Evolutionary conservation across 2,888 invertebrate genomes (phyloP), one percentile per base, ranked within the genome.

Genomic region (Heliconius cydno): DNA sequence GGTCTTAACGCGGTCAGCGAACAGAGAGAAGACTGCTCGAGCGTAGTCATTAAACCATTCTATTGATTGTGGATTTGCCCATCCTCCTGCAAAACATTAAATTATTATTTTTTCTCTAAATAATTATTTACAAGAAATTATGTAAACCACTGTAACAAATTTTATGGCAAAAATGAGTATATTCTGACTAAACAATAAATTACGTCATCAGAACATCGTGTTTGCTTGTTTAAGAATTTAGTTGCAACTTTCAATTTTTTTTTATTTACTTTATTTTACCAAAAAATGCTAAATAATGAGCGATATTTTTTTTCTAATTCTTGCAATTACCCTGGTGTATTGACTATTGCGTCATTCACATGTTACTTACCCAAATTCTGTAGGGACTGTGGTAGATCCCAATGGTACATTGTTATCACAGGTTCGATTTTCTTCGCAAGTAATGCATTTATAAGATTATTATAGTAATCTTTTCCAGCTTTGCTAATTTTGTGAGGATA

Each of bases 351-450:
- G 15, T 15, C 46, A 46, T 46, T 46, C 15, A 19, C 52, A 52
- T 7, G 19, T 63, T 0, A 30, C 82, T 83, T 80, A 87, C 87
- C 87, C 15, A 86, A 83, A 60, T 88, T 83, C 72, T 87, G 87
- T 0, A 88, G 74, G 3, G 71, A 88, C 79, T 95, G 92, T 10
- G 96, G 96, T 80, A 96, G 84, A 52, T 96, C 96, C 95, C 95
- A 96, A 80, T 96, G 96, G 85, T 95, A 96, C 25, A 96, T 88
- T 0, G 96, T 96, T 0, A 96, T 92, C 84, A 96, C 88, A 0
- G 97, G 97, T 46, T 95, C 92, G 76, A 97, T 96, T 22, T 94
- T 95, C 70, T 95, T 94, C 96, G 83, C 19, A 97, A 68, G n/a
- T 68, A 68, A 91, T n/a, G 60, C 60, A n/a, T 60, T 60, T n/a